Conservation (phyloP, 2,797 vertebrate genomes). For the Spheniscus humboldti region DNA sequence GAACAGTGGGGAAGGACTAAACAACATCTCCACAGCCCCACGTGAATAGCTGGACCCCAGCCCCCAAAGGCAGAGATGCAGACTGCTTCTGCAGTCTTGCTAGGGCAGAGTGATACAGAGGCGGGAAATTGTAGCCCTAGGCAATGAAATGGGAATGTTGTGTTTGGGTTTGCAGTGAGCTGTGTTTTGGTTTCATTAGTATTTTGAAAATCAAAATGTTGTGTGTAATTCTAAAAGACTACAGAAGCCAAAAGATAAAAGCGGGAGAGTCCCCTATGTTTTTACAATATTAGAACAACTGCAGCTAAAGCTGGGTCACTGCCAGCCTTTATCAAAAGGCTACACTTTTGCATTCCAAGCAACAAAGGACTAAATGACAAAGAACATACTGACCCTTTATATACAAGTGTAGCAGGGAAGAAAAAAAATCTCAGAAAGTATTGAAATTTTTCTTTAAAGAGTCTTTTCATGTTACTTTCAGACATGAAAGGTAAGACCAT, state of each 20-base stretch:
- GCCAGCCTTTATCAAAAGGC: not conserved
- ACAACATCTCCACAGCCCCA: not conserved
- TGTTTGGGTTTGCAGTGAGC: not conserved
- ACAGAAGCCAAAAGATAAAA: constrained; percentile 18
- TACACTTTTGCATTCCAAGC: not conserved
- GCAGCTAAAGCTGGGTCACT: not conserved
- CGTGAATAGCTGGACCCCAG: not conserved
- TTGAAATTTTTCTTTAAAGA: not conserved
- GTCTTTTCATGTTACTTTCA: not conserved
- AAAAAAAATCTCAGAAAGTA: not conserved
- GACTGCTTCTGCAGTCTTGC: not conserved
- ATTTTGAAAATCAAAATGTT: not conserved
- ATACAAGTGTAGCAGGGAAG: not conserved
- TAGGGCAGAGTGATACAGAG: not conserved
- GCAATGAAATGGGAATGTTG: rapidly evolving
- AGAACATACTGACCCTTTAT: not conserved
- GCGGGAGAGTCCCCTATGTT: not conserved
- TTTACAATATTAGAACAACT: not conserved
- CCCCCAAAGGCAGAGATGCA: not conserved
- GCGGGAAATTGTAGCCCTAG: not conserved
- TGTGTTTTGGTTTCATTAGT: not conserved
- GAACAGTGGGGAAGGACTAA: not conserved
- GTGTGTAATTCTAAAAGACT: not conserved
- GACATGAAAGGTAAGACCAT: not conserved
- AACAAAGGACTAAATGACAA: not conserved